These are phyloP conservation scores for Entomobrya proxima DNA, from an alignment of 2,888 invertebrate genomes.

Conservation along the genomic window DNA sequence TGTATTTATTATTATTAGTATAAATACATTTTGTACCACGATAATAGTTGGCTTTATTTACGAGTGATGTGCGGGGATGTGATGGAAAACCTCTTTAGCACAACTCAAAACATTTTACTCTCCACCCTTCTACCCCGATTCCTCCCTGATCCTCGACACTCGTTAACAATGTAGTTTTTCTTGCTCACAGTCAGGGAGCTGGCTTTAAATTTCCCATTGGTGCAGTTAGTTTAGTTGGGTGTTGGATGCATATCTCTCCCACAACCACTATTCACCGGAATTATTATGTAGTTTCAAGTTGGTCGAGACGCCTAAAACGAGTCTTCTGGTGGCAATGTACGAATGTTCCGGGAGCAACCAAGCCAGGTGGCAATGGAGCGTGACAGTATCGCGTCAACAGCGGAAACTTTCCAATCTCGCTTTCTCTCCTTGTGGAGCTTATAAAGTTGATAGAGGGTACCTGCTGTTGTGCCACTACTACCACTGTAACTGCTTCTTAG, in stretches of 20 bases:
- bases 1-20: background rate
- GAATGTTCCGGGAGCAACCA: background rate
- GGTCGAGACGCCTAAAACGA: slow-evolving; percentile 5
- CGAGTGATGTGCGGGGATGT: background rate
- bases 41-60: slow-evolving; percentile 13
- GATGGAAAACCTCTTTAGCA: slow-evolving; percentile 49
- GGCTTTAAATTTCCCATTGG: slow-evolving; percentile 50
- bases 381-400: slow-evolving; percentile 66
- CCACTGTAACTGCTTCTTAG: background rate
- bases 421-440: slow-evolving; percentile 5
- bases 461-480: slow-evolving; percentile 46
- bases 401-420: slow-evolving; percentile 64
- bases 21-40: background rate
- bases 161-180: slow-evolving; percentile 23
- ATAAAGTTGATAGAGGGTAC: slow-evolving; percentile 8
- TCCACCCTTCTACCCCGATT: background rate
- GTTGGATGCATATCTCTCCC: slow-evolving; percentile 56
- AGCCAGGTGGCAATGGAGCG: slow-evolving; percentile 66
- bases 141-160: background rate
- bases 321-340: background rate
- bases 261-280: background rate
- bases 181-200: slow-evolving; percentile 20
- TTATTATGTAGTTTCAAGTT: slow-evolving; percentile 45
- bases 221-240: slow-evolving; percentile 49
- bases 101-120: slow-evolving; percentile 16